Percentiles rank a stretch among this genome's conserved stretches.
These are phyloP conservation scores for Caenorhabditis drosophilae DNA, from an alignment of 2,888 invertebrate species.

Conservation along the genomic window DNA sequence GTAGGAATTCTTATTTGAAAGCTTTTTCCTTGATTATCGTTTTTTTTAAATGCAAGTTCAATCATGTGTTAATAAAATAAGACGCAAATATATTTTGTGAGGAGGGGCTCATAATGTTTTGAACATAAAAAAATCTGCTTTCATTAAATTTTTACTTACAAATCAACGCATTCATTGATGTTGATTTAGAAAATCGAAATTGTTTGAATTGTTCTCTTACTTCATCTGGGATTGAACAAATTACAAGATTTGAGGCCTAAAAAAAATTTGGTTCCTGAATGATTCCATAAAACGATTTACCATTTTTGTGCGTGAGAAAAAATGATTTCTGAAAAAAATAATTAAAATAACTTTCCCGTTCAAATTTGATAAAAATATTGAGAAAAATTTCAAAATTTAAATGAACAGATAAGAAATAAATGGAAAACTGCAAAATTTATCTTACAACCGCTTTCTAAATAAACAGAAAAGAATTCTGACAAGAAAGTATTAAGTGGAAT, in stretches of 20 bases:
- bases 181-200: slow-evolving; percentile 60
- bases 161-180: slow-evolving; percentile 55
- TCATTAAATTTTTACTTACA: slow-evolving; percentile 34
- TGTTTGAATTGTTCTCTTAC: slow-evolving; percentile 53
- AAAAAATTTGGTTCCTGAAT: neutral
- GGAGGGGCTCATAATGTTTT: too few species aligned
- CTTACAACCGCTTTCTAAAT: too few species aligned
- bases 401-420: too few species aligned
- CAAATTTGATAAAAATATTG: neutral
- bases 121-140: too few species aligned
- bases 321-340: too few species aligned
- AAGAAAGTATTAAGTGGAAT: too few species aligned
- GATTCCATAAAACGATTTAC: neutral
- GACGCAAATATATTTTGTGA: neutral
- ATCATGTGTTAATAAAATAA: neutral
- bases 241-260: slow-evolving; percentile 40
- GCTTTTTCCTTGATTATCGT: neutral
- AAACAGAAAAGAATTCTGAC: too few species aligned
- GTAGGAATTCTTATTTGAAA: too few species aligned
- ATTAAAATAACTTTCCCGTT: neutral
- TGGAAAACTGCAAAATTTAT: too few species aligned
- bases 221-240: slow-evolving; percentile 60
- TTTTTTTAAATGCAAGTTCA: neutral
- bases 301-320: too few species aligned
- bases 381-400: neutral